A percentile compares a stretch with the other conserved stretches of the same genome.
Evolutionary conservation across 2,888 invertebrate species (phyloP).

Genomic region (Homarus gammarus): DNA sequence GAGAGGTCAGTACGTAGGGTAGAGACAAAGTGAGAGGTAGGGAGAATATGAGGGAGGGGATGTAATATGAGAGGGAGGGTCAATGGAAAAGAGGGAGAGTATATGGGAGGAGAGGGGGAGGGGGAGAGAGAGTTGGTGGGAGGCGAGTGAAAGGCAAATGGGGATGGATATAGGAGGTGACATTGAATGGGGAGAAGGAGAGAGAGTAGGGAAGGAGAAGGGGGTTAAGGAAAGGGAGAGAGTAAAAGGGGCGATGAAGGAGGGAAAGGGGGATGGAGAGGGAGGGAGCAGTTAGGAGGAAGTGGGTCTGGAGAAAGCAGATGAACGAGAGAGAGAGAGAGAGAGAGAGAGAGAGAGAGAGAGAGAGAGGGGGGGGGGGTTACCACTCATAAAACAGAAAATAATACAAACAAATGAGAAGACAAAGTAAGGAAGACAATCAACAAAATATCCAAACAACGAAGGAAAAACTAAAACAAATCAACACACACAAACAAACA

Average conservation of each 20-base stretch:
- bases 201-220: background rate
- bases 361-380: no score
- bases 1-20: no score
- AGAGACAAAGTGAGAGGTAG: constrained; percentile 12
- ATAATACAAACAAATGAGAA: background rate
- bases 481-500: no score
- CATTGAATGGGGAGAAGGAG: background rate
- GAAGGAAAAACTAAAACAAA: no score
- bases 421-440: no score
- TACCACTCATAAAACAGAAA: background rate
- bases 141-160: background rate
- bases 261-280: background rate
- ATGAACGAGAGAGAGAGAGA: background rate
- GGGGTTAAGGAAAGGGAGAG: background rate
- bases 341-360: background rate
- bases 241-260: background rate
- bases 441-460: no score
- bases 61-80: constrained; percentile 1
- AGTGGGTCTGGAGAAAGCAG: background rate
- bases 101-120: background rate
- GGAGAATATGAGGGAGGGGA: constrained; percentile 5
- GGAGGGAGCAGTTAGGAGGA: background rate
- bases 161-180: background rate
- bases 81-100: background rate
- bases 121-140: background rate